Conservation (phyloP, 23 tunicate species). For the Ascidia mentula region DNA sequence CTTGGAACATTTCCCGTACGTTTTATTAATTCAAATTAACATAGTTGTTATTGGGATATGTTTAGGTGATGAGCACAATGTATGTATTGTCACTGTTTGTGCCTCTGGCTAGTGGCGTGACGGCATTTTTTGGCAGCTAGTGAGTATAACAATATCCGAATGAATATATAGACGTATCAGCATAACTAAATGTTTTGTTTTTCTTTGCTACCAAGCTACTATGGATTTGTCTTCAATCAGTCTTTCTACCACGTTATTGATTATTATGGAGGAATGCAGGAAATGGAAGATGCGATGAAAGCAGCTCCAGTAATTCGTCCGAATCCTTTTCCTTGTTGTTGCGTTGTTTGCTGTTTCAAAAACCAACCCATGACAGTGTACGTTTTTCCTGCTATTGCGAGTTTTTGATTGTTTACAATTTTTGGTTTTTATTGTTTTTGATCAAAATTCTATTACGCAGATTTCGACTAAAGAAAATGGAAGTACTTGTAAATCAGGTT, state of each 20-base stretch:
- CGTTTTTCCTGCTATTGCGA: neutral
- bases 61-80: neutral
- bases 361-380: slow-evolving; percentile 32
- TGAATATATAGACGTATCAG: neutral
- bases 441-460: too few relatives aligned
- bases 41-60: neutral
- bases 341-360: slow-evolving; percentile 29
- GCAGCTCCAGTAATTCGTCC: slow-evolving; percentile 18
- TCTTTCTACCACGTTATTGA: slow-evolving; percentile 22
- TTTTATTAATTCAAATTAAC: too few relatives aligned
- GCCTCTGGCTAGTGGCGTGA: neutral
- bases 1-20: slow-evolving; percentile 59
- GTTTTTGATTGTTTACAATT: too few relatives aligned
- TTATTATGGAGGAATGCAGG: slow-evolving; percentile 50
- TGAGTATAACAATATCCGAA: neutral
- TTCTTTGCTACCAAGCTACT: slow-evolving; percentile 33
- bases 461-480: neutral
- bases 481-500: slow-evolving; percentile 19
- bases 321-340: slow-evolving; percentile 46
- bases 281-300: slow-evolving; percentile 33
- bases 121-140: neutral
- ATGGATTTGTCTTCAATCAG: slow-evolving; percentile 38
- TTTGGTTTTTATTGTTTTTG: too few relatives aligned
- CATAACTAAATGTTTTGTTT: too few relatives aligned
- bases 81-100: neutral